A percentile compares a stretch with the other conserved stretches of the same genome.
phyloP scores from a whole-genome alignment of 2,888 invertebrate species.

The Torymus auratus region DNA sequence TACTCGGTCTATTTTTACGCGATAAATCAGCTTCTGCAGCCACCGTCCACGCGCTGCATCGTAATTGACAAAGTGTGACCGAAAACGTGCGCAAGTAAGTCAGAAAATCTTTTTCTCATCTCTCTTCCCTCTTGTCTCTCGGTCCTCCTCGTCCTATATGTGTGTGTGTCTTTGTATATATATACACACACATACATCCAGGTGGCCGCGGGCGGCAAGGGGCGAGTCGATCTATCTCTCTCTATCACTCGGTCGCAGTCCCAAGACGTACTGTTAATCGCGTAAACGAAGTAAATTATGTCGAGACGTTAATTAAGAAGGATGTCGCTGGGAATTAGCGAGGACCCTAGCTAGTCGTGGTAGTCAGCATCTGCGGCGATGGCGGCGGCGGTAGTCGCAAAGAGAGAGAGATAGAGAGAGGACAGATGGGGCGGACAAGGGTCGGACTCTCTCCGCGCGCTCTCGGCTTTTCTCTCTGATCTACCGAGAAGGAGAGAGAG shows the following conservation, averaged over 20 bases:
- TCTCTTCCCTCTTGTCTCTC: not conserved
- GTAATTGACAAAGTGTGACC: slow-evolving; percentile 23
- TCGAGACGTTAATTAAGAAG: slow-evolving; percentile 67
- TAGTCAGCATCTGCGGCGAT: slow-evolving; percentile 2
- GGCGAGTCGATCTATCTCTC: slow-evolving; percentile 52
- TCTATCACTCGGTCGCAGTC: slow-evolving; percentile 47
- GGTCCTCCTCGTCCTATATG: too few relatives aligned
- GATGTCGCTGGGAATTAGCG: slow-evolving; percentile 64
- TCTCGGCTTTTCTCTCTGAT: not conserved
- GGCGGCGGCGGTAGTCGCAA: too few relatives aligned
- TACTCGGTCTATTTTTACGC: too few relatives aligned
- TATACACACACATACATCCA: not conserved
- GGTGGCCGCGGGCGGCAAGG: not conserved
- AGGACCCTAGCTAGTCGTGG: slow-evolving; percentile 26
- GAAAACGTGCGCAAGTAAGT: slow-evolving; percentile 1
- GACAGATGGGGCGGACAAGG: slow-evolving; percentile 56
- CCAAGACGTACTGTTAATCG: slow-evolving; percentile 60
- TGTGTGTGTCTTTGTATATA: not conserved
- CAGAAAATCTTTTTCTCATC: slow-evolving; percentile 20
- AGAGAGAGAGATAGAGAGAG: not conserved
- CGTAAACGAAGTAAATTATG: slow-evolving; percentile 62
- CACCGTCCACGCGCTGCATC: too few relatives aligned
- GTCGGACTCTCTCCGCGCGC: slow-evolving; percentile 26
- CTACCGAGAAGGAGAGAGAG: slow-evolving; percentile 6
- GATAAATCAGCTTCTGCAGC: too few relatives aligned